A percentile compares a stretch with the other conserved stretches of the same genome.
Conservation (phyloP, 2,888 invertebrate genomes). For the Acleris literana region DNA sequence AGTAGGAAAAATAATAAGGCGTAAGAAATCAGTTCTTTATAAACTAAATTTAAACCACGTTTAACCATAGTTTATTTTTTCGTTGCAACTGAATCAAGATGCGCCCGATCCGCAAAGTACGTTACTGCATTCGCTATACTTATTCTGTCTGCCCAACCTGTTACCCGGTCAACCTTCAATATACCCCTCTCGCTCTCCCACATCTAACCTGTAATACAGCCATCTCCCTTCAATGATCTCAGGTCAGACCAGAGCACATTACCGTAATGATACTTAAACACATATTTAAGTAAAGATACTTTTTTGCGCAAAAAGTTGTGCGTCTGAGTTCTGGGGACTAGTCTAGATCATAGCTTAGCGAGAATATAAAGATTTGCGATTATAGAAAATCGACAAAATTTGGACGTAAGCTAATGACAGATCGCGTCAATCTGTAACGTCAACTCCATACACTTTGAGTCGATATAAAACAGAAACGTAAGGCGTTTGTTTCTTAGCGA, state of each 20-base stretch:
- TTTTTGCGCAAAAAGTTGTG: slow-evolving; percentile 70
- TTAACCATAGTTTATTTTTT: slow-evolving; percentile 50
- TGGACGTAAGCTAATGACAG: too few species aligned
- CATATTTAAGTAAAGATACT: slow-evolving; percentile 80
- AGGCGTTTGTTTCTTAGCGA: too few species aligned
- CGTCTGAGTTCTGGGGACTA: slow-evolving; percentile 51
- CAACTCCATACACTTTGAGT: too few species aligned
- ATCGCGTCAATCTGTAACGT: too few species aligned
- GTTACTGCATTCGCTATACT: slow-evolving; percentile 76
- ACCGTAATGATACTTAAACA: slow-evolving; percentile 82
- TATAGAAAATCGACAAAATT: too few species aligned
- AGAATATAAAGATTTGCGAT: too few species aligned
- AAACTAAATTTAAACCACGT: slow-evolving; percentile 29
- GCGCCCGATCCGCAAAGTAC: slow-evolving; percentile 61
- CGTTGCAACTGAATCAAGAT: slow-evolving; percentile 60
- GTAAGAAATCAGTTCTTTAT: too few species aligned
- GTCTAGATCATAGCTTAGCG: too few species aligned
- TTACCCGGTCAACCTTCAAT: slow-evolving; percentile 78
- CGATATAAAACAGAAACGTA: too few species aligned
- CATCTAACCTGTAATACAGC: slow-evolving; percentile 43
- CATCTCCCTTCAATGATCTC: slow-evolving; percentile 61
- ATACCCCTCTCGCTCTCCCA: slow-evolving; percentile 53
- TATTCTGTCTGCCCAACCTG: slow-evolving; percentile 79
- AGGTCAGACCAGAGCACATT: slow-evolving; percentile 76
- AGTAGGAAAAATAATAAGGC: too few species aligned